Conservation (phyloP, 1,140 invertebrate species). For the Eriosoma lanigerum region DNA sequence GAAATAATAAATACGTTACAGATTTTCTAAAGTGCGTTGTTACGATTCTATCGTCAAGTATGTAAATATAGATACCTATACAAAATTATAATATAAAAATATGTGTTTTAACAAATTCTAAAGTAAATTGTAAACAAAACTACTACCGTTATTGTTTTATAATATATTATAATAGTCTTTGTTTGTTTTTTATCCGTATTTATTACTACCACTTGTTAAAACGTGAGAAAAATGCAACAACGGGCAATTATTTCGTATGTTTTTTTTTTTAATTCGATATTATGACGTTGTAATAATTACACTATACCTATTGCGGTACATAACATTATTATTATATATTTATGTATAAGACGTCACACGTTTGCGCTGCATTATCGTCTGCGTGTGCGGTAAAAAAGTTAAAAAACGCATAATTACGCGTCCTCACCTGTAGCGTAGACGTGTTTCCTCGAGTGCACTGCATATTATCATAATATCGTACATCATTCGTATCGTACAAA, state of each 20-base stretch:
- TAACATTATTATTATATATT: no score
- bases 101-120: slow-evolving; percentile 8
- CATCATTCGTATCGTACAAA: neutral
- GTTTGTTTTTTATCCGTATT: slow-evolving; percentile 18
- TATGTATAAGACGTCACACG: slow-evolving; percentile 1
- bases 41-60: slow-evolving; percentile 15
- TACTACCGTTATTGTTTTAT: no score
- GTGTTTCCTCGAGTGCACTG: neutral
- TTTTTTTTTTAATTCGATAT: slow-evolving; percentile 21
- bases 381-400: slow-evolving; percentile 31
- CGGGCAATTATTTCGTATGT: slow-evolving; percentile 23
- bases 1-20: no score
- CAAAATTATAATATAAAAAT: no score
- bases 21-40: slow-evolving; percentile 13
- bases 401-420: slow-evolving; percentile 19
- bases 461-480: neutral
- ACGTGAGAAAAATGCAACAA: slow-evolving; percentile 35
- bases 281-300: slow-evolving; percentile 29
- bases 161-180: slow-evolving; percentile 8
- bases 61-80: no score
- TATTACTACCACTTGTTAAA: neutral
- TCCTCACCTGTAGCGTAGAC: slow-evolving; percentile 1
- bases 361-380: neutral
- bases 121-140: slow-evolving; percentile 24
- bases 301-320: neutral